Evolutionary conservation across 1,140 invertebrate genomes (phyloP).

Genomic region (Leptinotarsa defecta): DNA sequence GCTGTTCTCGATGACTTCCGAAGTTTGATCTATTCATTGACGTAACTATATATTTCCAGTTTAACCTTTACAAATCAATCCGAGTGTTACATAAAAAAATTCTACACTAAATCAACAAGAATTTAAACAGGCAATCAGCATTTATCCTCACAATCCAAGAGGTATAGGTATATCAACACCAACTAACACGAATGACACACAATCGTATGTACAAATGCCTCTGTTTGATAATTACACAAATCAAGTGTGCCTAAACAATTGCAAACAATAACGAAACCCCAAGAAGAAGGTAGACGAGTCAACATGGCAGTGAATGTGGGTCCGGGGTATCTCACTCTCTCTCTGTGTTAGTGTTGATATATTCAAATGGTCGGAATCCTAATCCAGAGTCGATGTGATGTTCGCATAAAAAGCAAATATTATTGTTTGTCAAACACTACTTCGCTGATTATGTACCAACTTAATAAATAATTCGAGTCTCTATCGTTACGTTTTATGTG

Average conservation of each 20-base stretch:
- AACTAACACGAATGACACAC: background rate
- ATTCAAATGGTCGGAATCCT: slow-evolving; percentile 20
- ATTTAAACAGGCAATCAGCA: background rate
- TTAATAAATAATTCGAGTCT: slow-evolving; percentile 52
- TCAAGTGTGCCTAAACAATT: slow-evolving; percentile 12
- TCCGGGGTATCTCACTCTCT: slow-evolving; percentile 20
- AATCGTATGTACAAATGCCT: background rate
- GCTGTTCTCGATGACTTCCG: too few relatives aligned
- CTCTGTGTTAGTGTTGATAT: background rate
- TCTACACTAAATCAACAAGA: background rate
- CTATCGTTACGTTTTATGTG: slow-evolving; percentile 8
- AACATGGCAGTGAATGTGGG: slow-evolving; percentile 21
- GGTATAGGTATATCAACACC: background rate
- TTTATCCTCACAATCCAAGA: background rate
- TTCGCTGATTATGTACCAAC: slow-evolving; percentile 47
- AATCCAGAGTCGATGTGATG: slow-evolving; percentile 44
- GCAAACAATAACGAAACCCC: slow-evolving; percentile 28
- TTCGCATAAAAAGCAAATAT: slow-evolving; percentile 52
- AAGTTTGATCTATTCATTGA: too few relatives aligned
- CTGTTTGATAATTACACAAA: slow-evolving; percentile 15
- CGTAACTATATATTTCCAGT: too few relatives aligned
- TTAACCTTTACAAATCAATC: too few relatives aligned
- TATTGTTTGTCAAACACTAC: slow-evolving; percentile 55
- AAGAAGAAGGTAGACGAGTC: slow-evolving; percentile 23
- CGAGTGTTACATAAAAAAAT: too few relatives aligned